Evolutionary conservation across 2,888 invertebrate genomes (phyloP).

Genomic region (Hirtodrosophila duncani): DNA sequence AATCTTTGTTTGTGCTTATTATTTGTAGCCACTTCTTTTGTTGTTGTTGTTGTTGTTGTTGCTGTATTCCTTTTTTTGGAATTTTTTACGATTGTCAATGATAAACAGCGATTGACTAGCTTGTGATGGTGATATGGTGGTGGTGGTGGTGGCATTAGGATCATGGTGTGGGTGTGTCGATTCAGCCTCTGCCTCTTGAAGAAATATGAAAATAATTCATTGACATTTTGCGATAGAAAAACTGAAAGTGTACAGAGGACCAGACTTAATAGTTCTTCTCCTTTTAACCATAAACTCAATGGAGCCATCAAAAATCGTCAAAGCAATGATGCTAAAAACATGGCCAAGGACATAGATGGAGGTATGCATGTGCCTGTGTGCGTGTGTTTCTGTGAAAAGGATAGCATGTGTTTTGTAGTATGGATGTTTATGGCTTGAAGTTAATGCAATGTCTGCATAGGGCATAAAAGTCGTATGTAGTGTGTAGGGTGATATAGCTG

Average conservation of each 20-base stretch:
- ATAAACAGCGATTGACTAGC: slow-evolving; percentile 53
- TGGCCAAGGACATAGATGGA: slow-evolving; percentile 33
- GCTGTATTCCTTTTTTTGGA: slow-evolving; percentile 22
- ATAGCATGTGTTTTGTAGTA: slow-evolving; percentile 35
- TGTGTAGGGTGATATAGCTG: no score
- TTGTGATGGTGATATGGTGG: slow-evolving; percentile 2
- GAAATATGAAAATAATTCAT: slow-evolving; percentile 68
- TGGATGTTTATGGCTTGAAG: slow-evolving; percentile 55
- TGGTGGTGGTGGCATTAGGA: slow-evolving; percentile 19
- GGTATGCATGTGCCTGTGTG: slow-evolving; percentile 11
- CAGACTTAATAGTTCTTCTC: no score
- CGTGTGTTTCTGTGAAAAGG: slow-evolving; percentile 19
- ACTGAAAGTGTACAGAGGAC: slow-evolving; percentile 57
- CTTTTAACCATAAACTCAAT: slow-evolving; percentile 66
- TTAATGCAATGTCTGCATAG: slow-evolving; percentile 57
- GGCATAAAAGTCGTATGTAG: not conserved
- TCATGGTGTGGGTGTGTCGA: slow-evolving; percentile 30
- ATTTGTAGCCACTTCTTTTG: slow-evolving; percentile 42
- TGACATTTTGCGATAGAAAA: slow-evolving; percentile 29
- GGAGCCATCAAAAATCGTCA: slow-evolving; percentile 71
- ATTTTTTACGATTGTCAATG: slow-evolving; percentile 64
- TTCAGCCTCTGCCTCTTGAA: no score
- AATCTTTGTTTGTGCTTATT: slow-evolving; percentile 69
- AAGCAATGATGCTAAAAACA: slow-evolving; percentile 63
- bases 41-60: slow-evolving; percentile 29